A percentile compares a stretch with the other conserved stretches of the same genome.
Evolutionary conservation across 2,113 vertebrate genomes (phyloP).

Genomic region (Bothrops jararaca): DNA sequence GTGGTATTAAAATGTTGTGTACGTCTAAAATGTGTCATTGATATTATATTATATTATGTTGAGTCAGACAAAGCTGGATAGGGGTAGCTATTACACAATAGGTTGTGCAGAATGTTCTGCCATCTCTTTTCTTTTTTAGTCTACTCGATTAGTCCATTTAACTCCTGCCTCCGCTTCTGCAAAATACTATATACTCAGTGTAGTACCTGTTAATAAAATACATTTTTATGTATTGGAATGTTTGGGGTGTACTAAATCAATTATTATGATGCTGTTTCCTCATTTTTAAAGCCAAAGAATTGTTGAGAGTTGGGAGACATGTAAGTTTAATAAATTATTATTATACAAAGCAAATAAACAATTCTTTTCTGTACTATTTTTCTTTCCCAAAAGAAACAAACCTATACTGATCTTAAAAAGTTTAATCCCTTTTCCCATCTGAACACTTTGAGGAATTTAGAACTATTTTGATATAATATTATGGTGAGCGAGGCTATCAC

Average conservation of each 20-base stretch:
- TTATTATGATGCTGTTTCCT: not conserved
- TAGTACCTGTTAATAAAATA: not conserved
- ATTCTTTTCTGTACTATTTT: conserved; percentile 9
- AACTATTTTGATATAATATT: conserved; percentile 46
- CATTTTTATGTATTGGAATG: not conserved
- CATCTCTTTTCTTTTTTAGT: not conserved
- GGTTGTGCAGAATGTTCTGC: conserved; percentile 11
- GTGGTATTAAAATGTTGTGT: not conserved
- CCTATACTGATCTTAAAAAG: not conserved
- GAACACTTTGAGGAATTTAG: conserved; percentile 63
- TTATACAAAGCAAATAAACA: conserved; percentile 5
- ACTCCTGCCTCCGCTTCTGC: not conserved
- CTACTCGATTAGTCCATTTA: rapidly evolving
- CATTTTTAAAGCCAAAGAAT: not conserved
- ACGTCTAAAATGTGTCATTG: not conserved
- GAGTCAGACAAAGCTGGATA: not conserved
- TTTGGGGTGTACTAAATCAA: not conserved
- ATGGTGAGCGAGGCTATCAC: conserved; percentile 50
- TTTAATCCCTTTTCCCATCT: conserved; percentile 62
- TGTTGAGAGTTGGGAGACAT: not conserved
- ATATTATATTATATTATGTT: not conserved
- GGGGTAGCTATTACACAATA: not conserved
- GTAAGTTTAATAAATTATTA: not conserved
- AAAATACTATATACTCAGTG: rapidly evolving
- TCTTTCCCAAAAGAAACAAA: not conserved